A percentile compares a stretch with the other conserved stretches of the same genome.
Evolutionary conservation across 2,888 invertebrate genomes (phyloP).

Genomic region (Ornithoptera priamus): DNA sequence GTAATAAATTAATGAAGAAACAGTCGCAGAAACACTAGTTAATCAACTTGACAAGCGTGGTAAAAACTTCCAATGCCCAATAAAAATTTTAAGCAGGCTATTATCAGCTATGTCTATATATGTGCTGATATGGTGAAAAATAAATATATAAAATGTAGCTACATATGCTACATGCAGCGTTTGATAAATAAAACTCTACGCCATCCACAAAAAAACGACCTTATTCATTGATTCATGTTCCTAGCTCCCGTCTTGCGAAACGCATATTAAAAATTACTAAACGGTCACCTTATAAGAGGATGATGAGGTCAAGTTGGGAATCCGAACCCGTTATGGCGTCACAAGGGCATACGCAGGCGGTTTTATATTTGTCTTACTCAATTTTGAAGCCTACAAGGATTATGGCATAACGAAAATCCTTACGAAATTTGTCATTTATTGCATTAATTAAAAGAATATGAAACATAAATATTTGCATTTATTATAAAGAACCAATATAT

Average conservation of each 20-base stretch:
- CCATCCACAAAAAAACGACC: not conserved
- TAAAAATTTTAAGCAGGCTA: too few species aligned
- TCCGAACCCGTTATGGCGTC: conserved; percentile 33
- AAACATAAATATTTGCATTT: not conserved
- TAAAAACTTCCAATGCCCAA: too few species aligned
- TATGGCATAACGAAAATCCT: not conserved
- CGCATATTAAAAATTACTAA: conserved; percentile 25
- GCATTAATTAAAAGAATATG: not conserved
- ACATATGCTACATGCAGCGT: not conserved
- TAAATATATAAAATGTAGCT: not conserved
- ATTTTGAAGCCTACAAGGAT: conserved; percentile 18
- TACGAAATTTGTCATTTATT: not conserved
- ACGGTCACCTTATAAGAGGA: conserved; percentile 27
- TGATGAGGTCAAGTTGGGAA: conserved; percentile 20
- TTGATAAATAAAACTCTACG: not conserved
- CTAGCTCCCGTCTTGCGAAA: conserved; percentile 9
- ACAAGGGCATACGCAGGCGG: conserved; percentile 40
- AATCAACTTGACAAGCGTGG: too few species aligned
- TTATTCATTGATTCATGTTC: not conserved
- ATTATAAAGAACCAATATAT: too few species aligned
- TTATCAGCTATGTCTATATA: too few species aligned
- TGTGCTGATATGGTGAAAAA: not conserved
- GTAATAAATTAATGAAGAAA: too few species aligned
- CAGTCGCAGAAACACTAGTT: too few species aligned
- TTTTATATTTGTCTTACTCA: conserved; percentile 20